phyloP scores from a whole-genome alignment of 2,113 vertebrate genomes.

The Neolamprologus modestus region DNA sequence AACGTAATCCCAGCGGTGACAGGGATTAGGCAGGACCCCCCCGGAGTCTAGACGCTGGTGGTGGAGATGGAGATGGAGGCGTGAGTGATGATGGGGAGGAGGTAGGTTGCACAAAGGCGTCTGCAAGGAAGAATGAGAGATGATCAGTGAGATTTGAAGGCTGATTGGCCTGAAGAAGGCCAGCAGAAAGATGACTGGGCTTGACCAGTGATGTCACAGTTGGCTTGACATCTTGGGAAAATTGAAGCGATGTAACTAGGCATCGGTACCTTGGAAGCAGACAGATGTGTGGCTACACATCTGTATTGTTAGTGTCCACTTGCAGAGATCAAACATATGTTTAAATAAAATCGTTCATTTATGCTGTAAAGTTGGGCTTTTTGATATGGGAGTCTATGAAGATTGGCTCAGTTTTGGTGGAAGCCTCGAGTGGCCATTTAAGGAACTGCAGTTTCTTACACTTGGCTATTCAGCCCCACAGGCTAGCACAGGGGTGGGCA shows the following conservation, averaged over 20 bases:
- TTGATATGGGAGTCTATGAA: not conserved
- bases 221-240: not conserved
- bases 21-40: not conserved
- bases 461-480: not conserved
- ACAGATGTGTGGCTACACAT: not conserved
- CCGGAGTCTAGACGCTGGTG: not conserved
- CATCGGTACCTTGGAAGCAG: not conserved
- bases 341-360: rapidly evolving
- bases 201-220: not conserved
- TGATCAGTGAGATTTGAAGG: not conserved
- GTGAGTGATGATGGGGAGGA: not conserved
- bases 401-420: not conserved
- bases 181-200: not conserved
- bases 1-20: not conserved
- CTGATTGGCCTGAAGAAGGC: not conserved
- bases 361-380: not conserved
- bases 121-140: not conserved
- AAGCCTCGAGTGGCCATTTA: not conserved
- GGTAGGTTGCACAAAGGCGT: not conserved
- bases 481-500: no score
- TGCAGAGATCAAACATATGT: not conserved
- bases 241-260: not conserved
- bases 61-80: not conserved
- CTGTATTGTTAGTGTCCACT: not conserved
- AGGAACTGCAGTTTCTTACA: not conserved